These are phyloP conservation scores for Erythrocercus mccallii DNA, from an alignment of 2,113 vertebrate species.

Conservation along the genomic window DNA sequence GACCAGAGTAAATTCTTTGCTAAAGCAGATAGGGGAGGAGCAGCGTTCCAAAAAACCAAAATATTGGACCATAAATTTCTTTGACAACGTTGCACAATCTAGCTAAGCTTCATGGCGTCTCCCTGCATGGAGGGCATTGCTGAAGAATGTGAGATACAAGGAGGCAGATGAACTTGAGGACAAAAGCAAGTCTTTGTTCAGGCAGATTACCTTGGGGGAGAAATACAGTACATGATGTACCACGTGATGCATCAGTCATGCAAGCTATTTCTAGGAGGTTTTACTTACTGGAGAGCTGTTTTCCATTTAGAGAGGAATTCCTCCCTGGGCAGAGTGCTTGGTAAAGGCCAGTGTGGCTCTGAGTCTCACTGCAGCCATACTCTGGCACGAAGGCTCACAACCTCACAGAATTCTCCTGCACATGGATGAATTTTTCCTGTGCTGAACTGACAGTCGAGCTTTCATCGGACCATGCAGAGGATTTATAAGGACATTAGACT, in stretches of 20 bases:
- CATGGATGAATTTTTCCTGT: background rate
- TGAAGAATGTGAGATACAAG: background rate
- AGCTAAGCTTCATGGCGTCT: background rate
- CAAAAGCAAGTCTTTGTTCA: conserved; percentile 43
- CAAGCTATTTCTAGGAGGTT: conserved; percentile 8
- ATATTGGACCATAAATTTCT: conserved; percentile 34
- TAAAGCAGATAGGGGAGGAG: conserved; percentile 30
- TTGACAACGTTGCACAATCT: conserved; percentile 38
- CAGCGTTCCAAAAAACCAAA: background rate
- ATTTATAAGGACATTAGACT: background rate
- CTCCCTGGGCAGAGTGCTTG: background rate
- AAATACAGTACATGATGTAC: conserved; percentile 21
- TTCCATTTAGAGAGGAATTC: conserved; percentile 10
- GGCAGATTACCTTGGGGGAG: conserved; percentile 11
- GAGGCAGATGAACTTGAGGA: conserved; percentile 8
- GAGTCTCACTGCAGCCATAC: background rate
- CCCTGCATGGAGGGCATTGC: background rate
- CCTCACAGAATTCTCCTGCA: background rate
- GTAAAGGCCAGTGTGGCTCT: background rate
- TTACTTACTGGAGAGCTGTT: background rate
- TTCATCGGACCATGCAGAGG: background rate
- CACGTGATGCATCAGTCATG: conserved; percentile 27
- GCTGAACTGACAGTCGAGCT: background rate
- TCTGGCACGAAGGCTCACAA: background rate
- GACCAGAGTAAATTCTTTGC: conserved; percentile 8